Evolutionary conservation across 30 jellyfish, hydroid and myxozoan genomes (phyloP).

Genomic region (Rhopilema esculentum): DNA sequence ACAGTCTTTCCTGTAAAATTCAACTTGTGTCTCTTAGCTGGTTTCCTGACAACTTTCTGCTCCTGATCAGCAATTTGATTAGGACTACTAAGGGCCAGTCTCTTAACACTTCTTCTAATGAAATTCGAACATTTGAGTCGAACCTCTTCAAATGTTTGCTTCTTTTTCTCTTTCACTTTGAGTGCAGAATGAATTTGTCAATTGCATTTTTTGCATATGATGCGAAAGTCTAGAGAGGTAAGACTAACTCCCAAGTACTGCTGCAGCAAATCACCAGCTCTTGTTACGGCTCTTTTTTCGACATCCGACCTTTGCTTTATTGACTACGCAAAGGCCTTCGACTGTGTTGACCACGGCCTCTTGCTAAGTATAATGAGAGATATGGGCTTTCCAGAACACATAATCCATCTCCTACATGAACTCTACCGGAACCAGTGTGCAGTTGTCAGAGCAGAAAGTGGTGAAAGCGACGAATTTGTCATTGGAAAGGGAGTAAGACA

Average conservation of each 20-base stretch:
- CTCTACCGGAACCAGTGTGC: too few species aligned
- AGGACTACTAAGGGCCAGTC: constrained; percentile 15
- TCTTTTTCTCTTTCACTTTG: constrained; percentile 11
- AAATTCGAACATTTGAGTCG: constrained; percentile 11
- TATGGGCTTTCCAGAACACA: too few species aligned
- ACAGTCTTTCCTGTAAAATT: not conserved
- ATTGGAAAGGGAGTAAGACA: too few species aligned
- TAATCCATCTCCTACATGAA: too few species aligned
- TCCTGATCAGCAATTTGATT: constrained; percentile 12
- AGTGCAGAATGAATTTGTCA: constrained; percentile 15
- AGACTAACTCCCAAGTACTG: constrained; percentile 11
- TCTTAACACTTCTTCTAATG: constrained; percentile 1
- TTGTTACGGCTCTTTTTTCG: constrained; percentile 18
- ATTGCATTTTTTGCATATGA: constrained; percentile 4
- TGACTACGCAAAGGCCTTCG: too few species aligned
- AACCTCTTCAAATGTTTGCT: constrained; percentile 17
- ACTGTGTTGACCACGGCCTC: too few species aligned
- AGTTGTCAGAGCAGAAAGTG: too few species aligned
- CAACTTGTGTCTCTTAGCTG: constrained; percentile 18
- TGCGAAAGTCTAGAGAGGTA: constrained; percentile 4
- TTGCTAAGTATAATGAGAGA: too few species aligned
- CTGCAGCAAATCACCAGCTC: constrained; percentile 30
- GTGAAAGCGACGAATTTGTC: too few species aligned
- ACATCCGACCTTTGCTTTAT: too few species aligned
- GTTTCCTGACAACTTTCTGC: constrained; percentile 18